Evolutionary conservation across 2,113 vertebrate species (phyloP), one percentile per base, ranked within the genome.

Genomic region (Semicossyphus pulcher): DNA sequence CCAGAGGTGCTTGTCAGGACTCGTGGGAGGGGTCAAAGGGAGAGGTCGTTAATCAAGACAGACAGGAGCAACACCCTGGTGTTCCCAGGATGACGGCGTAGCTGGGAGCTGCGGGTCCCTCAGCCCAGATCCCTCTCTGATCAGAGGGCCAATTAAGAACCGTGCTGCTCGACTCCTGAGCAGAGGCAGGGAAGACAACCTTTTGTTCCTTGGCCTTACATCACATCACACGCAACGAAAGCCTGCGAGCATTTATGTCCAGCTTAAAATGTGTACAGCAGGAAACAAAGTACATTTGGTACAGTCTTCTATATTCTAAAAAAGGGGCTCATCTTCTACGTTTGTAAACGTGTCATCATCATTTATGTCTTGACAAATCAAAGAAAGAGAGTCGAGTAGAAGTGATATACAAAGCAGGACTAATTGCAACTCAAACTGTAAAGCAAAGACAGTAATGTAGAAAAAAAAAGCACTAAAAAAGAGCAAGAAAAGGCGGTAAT

Each of bases 1-100:
- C 34, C 31, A 11, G 18, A 74, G 70, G 64, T 72, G 25, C 60
- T 80, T 75, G 81, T 87, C 83, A 75, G 83, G 86, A 32, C 89
- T 86, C 66, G 2, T 56, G 81, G 88, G 85, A 88, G 60, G 80
- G 83, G 90, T 89, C 89, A 80, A 47, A 76, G 75, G 48, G 67
- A 80, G 78, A 66, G 81, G 83, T 77, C 85, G 73, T 92, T 91
- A 90, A 92, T 92, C 88, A 91, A 85, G 85, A 85, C 64, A 54
- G 90, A 85, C 86, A 71, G 74, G 80, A 82, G 72, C 70, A 79
- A 78, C 85, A 76, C 73, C 68, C 77, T 45, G 29, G 77, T 20
- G 45, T 84, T 82, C 74, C 81, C 67, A 7, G 75, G 80, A 80
- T 70, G 81, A 57, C 41, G 59, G 78, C 25, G 64, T 58, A 56